Evolutionary conservation across 2,888 invertebrate species (phyloP).

Genomic region (Pandemis heparana): DNA sequence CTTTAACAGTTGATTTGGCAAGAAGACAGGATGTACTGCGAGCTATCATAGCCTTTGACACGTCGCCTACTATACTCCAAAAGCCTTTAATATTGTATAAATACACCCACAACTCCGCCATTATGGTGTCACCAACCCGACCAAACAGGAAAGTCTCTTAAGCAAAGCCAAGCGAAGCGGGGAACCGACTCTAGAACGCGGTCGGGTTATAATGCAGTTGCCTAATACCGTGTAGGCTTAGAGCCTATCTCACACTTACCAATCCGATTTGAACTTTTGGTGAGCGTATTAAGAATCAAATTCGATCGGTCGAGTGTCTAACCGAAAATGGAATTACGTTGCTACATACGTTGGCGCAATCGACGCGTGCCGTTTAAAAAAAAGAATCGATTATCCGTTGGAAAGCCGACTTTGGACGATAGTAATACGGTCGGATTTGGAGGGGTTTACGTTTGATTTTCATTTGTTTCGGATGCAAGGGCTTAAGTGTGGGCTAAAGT

Average conservation of each 20-base stretch:
- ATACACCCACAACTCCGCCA: slow-evolving; percentile 67
- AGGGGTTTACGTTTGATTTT: slow-evolving; percentile 40
- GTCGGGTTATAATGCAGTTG: slow-evolving; percentile 67
- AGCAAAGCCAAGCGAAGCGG: slow-evolving; percentile 40
- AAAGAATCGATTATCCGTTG: slow-evolving; percentile 37
- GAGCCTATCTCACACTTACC: slow-evolving; percentile 56
- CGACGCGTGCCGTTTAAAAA: slow-evolving; percentile 71
- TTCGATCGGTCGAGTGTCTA: slow-evolving; percentile 54
- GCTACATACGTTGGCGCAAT: slow-evolving; percentile 69
- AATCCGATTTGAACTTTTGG: neutral
- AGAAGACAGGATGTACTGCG: slow-evolving; percentile 63
- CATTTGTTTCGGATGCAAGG: slow-evolving; percentile 49
- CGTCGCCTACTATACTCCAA: slow-evolving; percentile 56
- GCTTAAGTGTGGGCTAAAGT: slow-evolving; percentile 46
- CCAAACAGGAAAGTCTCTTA: slow-evolving; percentile 47
- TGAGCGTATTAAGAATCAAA: slow-evolving; percentile 45
- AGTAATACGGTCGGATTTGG: slow-evolving; percentile 48
- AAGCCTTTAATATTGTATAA: slow-evolving; percentile 72
- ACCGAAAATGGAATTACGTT: slow-evolving; percentile 63
- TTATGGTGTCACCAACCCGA: slow-evolving; percentile 63
- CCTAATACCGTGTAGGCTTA: slow-evolving; percentile 75
- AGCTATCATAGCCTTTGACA: slow-evolving; percentile 68
- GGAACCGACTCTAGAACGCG: slow-evolving; percentile 52
- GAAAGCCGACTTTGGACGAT: slow-evolving; percentile 55
- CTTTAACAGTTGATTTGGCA: slow-evolving; percentile 61